Evolutionary conservation across 2,797 vertebrate species (phyloP).

Genomic region (Tamandua tetradactyla): DNA sequence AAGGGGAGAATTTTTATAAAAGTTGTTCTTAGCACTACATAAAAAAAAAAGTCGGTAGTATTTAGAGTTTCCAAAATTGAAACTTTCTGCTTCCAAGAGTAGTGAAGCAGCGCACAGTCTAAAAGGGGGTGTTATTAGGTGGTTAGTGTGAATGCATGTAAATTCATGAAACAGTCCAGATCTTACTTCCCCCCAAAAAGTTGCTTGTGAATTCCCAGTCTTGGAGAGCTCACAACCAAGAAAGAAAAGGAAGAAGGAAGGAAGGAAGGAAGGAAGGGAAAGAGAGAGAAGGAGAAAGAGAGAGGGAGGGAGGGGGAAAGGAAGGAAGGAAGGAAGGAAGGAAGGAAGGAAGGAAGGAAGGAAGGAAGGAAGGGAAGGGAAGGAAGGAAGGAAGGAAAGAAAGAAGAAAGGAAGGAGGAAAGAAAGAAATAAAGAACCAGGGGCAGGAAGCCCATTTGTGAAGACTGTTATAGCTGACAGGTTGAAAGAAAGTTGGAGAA

Average conservation of each 20-base stretch:
- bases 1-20: neutral
- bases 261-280: too few relatives aligned
- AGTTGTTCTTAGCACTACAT: neutral
- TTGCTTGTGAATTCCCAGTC: neutral
- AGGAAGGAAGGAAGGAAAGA: too few relatives aligned
- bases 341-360: too few relatives aligned
- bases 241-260: too few relatives aligned
- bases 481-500: neutral
- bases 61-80: constrained; percentile 36
- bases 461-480: neutral
- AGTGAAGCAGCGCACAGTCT: neutral
- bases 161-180: neutral
- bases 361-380: too few relatives aligned
- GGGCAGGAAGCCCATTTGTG: neutral
- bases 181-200: neutral
- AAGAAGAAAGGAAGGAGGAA: too few relatives aligned
- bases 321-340: too few relatives aligned
- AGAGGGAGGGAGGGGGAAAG: too few relatives aligned
- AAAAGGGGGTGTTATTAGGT: neutral
- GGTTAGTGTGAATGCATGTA: neutral
- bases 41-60: neutral
- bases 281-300: too few relatives aligned
- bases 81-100: neutral
- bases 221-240: neutral
- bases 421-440: too few relatives aligned